Conservation (phyloP, 1,140 invertebrate genomes). For the Phthorimaea operculella region DNA sequence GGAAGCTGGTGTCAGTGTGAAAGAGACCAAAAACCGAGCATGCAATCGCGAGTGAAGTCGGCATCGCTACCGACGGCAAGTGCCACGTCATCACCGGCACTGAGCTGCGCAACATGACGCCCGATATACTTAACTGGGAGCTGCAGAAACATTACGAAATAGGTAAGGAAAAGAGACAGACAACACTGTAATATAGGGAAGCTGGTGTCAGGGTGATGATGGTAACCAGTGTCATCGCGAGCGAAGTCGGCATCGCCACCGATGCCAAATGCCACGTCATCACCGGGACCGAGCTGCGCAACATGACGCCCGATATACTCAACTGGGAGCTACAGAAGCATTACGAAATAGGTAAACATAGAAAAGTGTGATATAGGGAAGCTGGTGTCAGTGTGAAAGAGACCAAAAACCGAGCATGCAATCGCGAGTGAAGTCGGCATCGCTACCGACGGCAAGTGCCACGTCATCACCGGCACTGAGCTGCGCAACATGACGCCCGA, state of each 20-base stretch:
- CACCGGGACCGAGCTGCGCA: conserved; percentile 75
- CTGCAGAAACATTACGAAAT: conserved; percentile 80
- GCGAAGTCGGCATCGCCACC: conserved; percentile 76
- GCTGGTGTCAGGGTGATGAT: conserved; percentile 86
- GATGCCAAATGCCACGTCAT: conserved; percentile 74
- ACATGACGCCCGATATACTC: conserved; percentile 66
- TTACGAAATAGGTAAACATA: conserved; percentile 74
- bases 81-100: conserved; percentile 78
- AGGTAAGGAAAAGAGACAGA: conserved; percentile 45
- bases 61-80: conserved; percentile 73
- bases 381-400: background rate
- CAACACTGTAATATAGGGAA: too few species aligned
- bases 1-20: background rate
- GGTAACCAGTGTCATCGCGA: conserved; percentile 85
- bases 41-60: conserved; percentile 79
- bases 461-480: conserved; percentile 78
- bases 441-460: conserved; percentile 74
- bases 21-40: conserved; percentile 77
- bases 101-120: conserved; percentile 73
- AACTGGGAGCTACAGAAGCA: conserved; percentile 74
- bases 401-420: conserved; percentile 81
- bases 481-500: conserved; percentile 72
- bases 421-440: conserved; percentile 77
- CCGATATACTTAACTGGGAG: conserved; percentile 65
- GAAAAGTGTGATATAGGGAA: background rate